Evolutionary conservation across 2,113 vertebrate species (phyloP).

Genomic region (Cervus canadensis): DNA sequence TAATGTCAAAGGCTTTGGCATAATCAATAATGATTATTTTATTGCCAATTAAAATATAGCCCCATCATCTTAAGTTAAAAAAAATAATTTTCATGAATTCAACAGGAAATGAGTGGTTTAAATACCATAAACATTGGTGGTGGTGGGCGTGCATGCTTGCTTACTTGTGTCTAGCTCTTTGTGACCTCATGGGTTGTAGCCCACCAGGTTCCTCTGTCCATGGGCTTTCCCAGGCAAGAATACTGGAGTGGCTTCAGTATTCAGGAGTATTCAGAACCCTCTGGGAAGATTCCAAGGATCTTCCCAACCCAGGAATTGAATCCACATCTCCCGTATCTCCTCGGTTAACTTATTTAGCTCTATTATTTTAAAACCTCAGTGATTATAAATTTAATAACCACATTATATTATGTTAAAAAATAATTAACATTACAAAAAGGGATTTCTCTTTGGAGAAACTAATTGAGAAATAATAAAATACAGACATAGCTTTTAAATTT

Average conservation of each 20-base stretch:
- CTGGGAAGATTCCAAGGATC: neutral
- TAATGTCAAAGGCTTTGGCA: too few relatives aligned
- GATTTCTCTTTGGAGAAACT: neutral
- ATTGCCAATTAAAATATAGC: neutral
- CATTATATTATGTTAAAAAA: neutral
- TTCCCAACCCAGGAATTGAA: neutral
- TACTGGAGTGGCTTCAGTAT: neutral
- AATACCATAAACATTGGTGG: neutral
- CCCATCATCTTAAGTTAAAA: neutral
- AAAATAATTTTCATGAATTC: neutral
- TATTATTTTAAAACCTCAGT: slow-evolving; percentile 7
- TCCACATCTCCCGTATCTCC: neutral
- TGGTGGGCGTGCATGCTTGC: neutral
- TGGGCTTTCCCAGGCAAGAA: neutral
- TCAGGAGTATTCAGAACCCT: too few relatives aligned
- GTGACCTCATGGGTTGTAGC: neutral
- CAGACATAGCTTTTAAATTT: neutral
- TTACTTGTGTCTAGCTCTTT: neutral
- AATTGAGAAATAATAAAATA: slow-evolving; percentile 19
- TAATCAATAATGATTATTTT: neutral
- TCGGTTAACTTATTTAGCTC: neutral
- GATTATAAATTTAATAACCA: neutral
- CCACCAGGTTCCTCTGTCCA: neutral
- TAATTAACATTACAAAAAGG: neutral
- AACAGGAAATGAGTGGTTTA: neutral